Percentiles rank a stretch among this genome's conserved stretches.
These are phyloP conservation scores for Loripinus fragilis DNA, from an alignment of 2,888 invertebrate species.

Conservation along the genomic window DNA sequence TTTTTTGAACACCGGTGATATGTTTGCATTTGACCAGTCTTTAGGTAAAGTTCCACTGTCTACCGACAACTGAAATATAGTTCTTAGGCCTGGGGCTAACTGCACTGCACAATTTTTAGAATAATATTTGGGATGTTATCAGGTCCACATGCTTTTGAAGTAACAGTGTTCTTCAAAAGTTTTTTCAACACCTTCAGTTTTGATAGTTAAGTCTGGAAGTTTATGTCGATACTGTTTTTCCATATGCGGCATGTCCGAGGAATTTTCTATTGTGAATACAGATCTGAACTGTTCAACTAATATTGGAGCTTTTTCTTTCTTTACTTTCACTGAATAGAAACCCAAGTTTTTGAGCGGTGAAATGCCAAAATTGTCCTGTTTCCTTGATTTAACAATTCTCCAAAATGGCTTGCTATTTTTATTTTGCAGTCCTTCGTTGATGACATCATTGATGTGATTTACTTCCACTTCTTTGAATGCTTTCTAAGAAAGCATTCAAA, in stretches of 20 bases:
- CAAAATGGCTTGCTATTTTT: slow-evolving; percentile 55
- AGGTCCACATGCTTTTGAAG: slow-evolving; percentile 14
- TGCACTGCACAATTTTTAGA: slow-evolving; percentile 27
- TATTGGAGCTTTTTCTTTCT: slow-evolving; percentile 47
- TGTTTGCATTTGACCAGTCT: slow-evolving; percentile 24
- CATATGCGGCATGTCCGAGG: not conserved
- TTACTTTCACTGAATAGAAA: slow-evolving; percentile 38
- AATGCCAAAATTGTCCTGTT: slow-evolving; percentile 45
- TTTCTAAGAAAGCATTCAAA: slow-evolving; percentile 29
- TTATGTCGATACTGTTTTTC: not conserved
- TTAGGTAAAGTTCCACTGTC: not conserved
- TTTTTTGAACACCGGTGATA: slow-evolving; percentile 16
- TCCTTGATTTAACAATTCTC: slow-evolving; percentile 47
- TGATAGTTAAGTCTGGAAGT: not conserved
- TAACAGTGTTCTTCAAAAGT: slow-evolving; percentile 32
- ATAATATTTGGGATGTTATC: slow-evolving; percentile 25
- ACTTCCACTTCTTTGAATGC: slow-evolving; percentile 34
- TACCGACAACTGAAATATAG: slow-evolving; percentile 17
- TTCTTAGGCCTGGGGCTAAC: slow-evolving; percentile 19
- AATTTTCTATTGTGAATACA: slow-evolving; percentile 41
- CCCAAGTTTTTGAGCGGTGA: slow-evolving; percentile 46
- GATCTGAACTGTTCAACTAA: slow-evolving; percentile 50
- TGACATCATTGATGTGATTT: slow-evolving; percentile 25
- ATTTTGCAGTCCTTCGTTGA: slow-evolving; percentile 37
- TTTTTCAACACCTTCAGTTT: not conserved